Percentiles rank a stretch among this genome's conserved stretches.
phyloP scores from a whole-genome alignment of 2,888 invertebrate genomes.

The Lithophane semibrunnea region DNA sequence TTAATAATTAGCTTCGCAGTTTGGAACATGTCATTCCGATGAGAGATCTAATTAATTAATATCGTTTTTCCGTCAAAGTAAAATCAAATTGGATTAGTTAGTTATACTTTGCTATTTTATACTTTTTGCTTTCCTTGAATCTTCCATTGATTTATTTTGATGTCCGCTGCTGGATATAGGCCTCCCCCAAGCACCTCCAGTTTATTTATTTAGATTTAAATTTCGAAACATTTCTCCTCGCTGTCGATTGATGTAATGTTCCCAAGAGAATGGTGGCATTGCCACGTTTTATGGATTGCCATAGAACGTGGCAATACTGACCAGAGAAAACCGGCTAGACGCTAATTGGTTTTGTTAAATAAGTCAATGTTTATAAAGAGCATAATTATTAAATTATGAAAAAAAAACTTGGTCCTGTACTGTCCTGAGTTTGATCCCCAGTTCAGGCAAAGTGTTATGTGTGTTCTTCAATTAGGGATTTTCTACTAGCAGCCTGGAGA shows the following conservation, averaged over 20 bases:
- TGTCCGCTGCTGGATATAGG: too few species aligned
- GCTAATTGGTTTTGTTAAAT: neutral
- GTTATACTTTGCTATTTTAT: slow-evolving; percentile 5
- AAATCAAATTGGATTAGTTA: slow-evolving; percentile 35
- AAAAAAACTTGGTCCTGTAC: too few species aligned
- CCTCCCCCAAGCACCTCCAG: too few species aligned
- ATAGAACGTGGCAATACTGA: neutral
- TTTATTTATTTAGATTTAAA: too few species aligned
- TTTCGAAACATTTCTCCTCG: neutral
- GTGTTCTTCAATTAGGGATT: neutral
- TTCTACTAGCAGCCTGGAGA: too few species aligned
- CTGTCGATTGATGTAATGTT: neutral
- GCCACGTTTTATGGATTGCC: neutral
- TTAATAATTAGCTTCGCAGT: slow-evolving; percentile 29
- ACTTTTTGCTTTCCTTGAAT: neutral
- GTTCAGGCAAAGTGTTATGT: neutral
- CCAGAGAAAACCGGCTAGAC: too few species aligned
- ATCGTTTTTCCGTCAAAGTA: slow-evolving; percentile 28
- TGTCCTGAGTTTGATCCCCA: neutral
- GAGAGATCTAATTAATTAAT: slow-evolving; percentile 38
- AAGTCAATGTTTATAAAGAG: too few species aligned
- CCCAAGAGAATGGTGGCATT: neutral
- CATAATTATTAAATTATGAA: neutral
- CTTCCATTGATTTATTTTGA: too few species aligned
- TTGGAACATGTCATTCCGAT: slow-evolving; percentile 26